These are phyloP conservation scores for Microcebus griseorufus DNA, from an alignment of 2,113 vertebrate genomes.

Conservation along the genomic window DNA sequence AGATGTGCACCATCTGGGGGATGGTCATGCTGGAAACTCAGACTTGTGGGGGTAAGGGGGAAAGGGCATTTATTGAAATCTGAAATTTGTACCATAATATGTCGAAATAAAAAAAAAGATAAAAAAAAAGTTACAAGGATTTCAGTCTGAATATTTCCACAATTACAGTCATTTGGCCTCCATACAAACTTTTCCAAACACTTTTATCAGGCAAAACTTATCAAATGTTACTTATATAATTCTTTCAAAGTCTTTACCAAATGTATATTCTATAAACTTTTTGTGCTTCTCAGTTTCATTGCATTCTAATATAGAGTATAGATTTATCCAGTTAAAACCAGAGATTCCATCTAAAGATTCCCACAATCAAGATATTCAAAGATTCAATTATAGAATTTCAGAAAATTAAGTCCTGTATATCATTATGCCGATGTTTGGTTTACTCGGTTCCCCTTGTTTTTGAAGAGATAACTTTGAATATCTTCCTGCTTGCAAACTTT, in stretches of 20 bases:
- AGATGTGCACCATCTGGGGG: too few relatives aligned
- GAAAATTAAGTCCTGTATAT: background rate
- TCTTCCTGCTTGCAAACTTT: background rate
- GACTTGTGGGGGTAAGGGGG: too few relatives aligned
- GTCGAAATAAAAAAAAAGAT: too few relatives aligned
- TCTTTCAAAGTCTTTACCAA: background rate
- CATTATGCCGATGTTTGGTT: background rate
- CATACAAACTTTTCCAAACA: background rate
- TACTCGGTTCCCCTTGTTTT: background rate
- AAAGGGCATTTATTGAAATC: too few relatives aligned
- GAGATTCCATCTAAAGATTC: background rate
- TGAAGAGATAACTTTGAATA: background rate
- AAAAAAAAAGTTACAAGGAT: background rate
- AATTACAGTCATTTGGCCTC: background rate
- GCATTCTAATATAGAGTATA: background rate
- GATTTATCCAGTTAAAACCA: background rate
- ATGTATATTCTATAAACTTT: too few relatives aligned
- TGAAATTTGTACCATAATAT: too few relatives aligned
- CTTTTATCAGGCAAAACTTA: background rate
- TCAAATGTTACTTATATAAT: background rate
- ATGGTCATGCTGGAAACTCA: too few relatives aligned
- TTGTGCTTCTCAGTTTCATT: background rate
- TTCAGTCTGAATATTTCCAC: background rate
- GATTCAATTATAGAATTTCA: background rate
- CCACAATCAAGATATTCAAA: background rate